Evolutionary conservation across 2,888 invertebrate genomes (phyloP).

Genomic region (Patella pellucida): DNA sequence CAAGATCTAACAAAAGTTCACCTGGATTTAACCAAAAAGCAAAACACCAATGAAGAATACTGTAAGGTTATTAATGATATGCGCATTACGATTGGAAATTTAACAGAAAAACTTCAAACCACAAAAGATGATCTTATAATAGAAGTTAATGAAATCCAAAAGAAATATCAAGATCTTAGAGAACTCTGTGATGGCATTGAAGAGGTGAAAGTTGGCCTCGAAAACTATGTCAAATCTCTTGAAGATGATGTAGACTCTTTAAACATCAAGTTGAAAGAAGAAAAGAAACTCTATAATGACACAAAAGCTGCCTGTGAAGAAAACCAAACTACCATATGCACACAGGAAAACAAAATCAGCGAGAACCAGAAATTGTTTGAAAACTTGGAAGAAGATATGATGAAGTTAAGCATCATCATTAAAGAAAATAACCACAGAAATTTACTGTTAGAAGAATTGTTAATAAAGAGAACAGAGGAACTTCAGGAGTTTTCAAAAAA

Average conservation of each 20-base stretch:
- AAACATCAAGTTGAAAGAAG: neutral
- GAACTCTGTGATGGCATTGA: neutral
- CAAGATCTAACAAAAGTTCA: neutral
- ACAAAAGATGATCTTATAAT: neutral
- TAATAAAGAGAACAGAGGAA: neutral
- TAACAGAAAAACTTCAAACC: slow-evolving; percentile 16
- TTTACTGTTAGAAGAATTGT: neutral
- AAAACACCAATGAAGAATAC: neutral
- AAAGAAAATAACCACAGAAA: neutral
- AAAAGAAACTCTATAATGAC: neutral
- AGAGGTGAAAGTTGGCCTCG: neutral
- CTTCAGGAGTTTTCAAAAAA: neutral
- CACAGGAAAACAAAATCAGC: neutral
- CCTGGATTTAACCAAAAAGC: neutral
- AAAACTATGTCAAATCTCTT: slow-evolving; percentile 15
- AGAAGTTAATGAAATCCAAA: neutral
- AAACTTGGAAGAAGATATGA: slow-evolving; percentile 16
- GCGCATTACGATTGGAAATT: neutral
- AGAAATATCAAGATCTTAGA: slow-evolving; percentile 21
- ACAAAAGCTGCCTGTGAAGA: slow-evolving; percentile 1
- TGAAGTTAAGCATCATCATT: no score
- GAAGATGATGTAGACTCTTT: slow-evolving; percentile 12
- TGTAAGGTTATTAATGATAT: neutral
- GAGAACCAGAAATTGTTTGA: slow-evolving; percentile 12
- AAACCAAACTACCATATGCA: neutral